A percentile compares a stretch with the other conserved stretches of the same genome.
These are phyloP conservation scores for Burhinus bistriatus DNA, from an alignment of 2,113 vertebrate species.

Conservation along the genomic window DNA sequence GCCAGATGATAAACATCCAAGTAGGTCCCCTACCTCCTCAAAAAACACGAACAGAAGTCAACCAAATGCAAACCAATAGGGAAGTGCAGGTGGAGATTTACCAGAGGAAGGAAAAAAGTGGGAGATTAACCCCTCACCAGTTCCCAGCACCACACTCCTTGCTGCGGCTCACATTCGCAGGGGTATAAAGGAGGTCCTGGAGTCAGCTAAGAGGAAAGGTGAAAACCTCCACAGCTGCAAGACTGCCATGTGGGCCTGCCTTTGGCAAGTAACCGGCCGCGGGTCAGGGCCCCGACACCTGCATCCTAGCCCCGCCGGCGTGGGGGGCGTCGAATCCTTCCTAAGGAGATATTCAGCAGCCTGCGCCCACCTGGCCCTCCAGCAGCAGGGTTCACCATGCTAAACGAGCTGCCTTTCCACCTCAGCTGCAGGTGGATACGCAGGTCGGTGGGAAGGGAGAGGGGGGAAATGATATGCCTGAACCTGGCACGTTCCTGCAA, in stretches of 20 bases:
- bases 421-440: background rate
- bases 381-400: rapidly evolving
- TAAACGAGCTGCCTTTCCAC: background rate
- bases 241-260: background rate
- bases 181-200: background rate
- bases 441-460: background rate
- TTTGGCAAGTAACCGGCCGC: background rate
- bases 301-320: rapidly evolving
- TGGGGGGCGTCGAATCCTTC: background rate
- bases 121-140: background rate
- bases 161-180: background rate
- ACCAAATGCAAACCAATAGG: background rate
- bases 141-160: background rate
- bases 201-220: background rate
- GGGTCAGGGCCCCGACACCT: background rate
- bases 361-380: background rate
- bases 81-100: background rate
- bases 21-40: background rate
- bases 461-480: background rate
- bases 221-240: background rate
- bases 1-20: background rate
- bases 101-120: background rate
- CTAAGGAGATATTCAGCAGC: background rate
- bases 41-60: background rate
- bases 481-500: background rate